Conservation (phyloP, 2,797 vertebrate genomes). For the Mormyrus hasselquistii region DNA sequence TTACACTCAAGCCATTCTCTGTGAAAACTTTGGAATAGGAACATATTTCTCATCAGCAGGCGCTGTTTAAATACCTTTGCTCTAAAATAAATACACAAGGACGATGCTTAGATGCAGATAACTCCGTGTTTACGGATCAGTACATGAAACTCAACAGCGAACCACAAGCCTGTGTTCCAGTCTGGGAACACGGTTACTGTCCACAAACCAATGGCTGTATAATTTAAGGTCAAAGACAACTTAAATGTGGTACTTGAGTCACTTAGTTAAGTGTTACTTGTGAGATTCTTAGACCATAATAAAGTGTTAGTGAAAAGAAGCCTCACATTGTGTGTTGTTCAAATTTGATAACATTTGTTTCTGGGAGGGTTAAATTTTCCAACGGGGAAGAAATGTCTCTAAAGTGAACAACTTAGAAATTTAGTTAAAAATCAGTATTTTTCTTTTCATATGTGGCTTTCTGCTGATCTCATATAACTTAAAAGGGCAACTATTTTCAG, state of each 20-base stretch:
- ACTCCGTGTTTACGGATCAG: not conserved
- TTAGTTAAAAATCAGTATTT: not conserved
- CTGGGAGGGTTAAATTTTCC: conserved; percentile 36
- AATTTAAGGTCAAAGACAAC: conserved; percentile 54
- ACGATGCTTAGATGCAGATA: not conserved
- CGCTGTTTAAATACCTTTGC: not conserved
- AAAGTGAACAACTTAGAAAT: conserved; percentile 27
- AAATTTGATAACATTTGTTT: conserved; percentile 48
- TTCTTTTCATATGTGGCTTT: not conserved
- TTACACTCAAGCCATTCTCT: not conserved
- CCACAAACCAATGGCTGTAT: conserved; percentile 36
- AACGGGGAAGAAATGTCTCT: conserved; percentile 24
- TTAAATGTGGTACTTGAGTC: conserved; percentile 45
- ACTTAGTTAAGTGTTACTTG: conserved; percentile 31
- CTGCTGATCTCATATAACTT: not conserved
- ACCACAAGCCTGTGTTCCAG: conserved; percentile 36
- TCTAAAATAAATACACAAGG: not conserved
- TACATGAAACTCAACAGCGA: conserved; percentile 15
- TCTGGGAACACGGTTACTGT: conserved; percentile 35
- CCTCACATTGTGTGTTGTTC: conserved; percentile 32
- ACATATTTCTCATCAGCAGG: not conserved
- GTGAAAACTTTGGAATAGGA: not conserved
- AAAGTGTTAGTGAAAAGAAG: conserved; percentile 40
- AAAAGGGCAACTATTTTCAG: not conserved
- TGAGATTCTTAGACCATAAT: conserved; percentile 47